Evolutionary conservation across 2,797 vertebrate species (phyloP).

Genomic region (Sternarchorhynchus goeldii): DNA sequence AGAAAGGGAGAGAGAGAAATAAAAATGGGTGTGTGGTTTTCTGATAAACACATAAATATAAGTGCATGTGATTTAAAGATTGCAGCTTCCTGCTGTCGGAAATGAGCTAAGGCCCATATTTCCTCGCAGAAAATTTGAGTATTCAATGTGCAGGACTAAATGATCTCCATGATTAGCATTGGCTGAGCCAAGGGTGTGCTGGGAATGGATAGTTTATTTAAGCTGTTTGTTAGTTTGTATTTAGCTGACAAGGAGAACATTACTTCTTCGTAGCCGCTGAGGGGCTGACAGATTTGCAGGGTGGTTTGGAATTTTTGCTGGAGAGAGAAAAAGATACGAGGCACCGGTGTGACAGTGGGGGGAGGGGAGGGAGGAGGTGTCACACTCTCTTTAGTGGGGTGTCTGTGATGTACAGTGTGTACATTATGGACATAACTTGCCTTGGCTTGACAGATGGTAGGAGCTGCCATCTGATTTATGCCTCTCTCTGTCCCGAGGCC

Average conservation of each 20-base stretch:
- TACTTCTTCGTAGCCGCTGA: conserved; percentile 15
- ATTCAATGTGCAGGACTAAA: conserved; percentile 47
- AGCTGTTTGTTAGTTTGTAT: conserved; percentile 52
- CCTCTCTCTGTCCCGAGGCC: conserved; percentile 18
- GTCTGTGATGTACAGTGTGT: conserved; percentile 31
- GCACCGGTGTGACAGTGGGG: conserved; percentile 1
- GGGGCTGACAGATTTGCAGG: conserved; percentile 33
- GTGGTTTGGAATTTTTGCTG: conserved; percentile 27
- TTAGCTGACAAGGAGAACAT: conserved; percentile 29
- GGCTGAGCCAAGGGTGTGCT: conserved; percentile 37
- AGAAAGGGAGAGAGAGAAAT: conserved; percentile 8
- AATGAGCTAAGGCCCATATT: conserved; percentile 47
- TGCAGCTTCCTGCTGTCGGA: conserved; percentile 54
- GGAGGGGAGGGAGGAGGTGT: not conserved
- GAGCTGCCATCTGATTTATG: conserved; percentile 36
- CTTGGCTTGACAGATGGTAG: conserved; percentile 18
- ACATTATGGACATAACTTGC: conserved; percentile 25
- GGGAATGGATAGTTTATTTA: conserved; percentile 52
- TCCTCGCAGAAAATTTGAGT: conserved; percentile 53
- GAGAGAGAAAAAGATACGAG: conserved; percentile 29
- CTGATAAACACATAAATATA: conserved; percentile 62
- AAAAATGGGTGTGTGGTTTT: conserved; percentile 40
- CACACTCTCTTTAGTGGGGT: conserved; percentile 21
- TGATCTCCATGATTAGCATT: conserved; percentile 56
- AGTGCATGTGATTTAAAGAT: conserved; percentile 58